These are phyloP conservation scores for Drosophila pectinifera DNA, from an alignment of 1,140 invertebrate genomes.

Conservation along the genomic window DNA sequence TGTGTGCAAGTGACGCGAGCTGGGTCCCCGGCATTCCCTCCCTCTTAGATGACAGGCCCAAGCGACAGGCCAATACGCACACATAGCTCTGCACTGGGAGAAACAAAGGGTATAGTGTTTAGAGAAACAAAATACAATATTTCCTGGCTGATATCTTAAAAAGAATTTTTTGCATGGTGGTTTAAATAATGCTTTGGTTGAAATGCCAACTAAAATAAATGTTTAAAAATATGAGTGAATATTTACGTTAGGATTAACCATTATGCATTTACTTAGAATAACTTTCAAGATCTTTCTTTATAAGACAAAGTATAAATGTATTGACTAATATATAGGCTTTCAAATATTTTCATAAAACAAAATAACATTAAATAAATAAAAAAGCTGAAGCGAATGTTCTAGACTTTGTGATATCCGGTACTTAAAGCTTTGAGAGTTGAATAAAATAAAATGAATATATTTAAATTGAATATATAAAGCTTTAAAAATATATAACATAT, in stretches of 20 bases:
- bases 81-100: conserved; percentile 32
- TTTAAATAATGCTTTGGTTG: not conserved
- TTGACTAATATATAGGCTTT: not conserved
- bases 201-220: not conserved
- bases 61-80: conserved; percentile 37
- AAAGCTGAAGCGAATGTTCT: not conserved
- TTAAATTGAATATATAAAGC: not conserved
- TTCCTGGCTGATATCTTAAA: not conserved
- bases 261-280: no score
- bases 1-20: conserved; percentile 79
- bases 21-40: conserved; percentile 12
- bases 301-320: no score
- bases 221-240: not conserved
- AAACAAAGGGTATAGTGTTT: not conserved
- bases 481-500: no score
- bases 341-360: no score
- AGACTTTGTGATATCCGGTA: not conserved
- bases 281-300: no score
- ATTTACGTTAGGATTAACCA: no score
- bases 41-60: conserved; percentile 44
- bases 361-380: not conserved
- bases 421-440: not conserved
- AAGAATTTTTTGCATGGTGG: not conserved
- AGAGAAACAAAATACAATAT: not conserved
- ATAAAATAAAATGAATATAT: not conserved